These are phyloP conservation scores for Drosophila kanekoi DNA, from an alignment of 2,888 invertebrate species.

Conservation along the genomic window DNA sequence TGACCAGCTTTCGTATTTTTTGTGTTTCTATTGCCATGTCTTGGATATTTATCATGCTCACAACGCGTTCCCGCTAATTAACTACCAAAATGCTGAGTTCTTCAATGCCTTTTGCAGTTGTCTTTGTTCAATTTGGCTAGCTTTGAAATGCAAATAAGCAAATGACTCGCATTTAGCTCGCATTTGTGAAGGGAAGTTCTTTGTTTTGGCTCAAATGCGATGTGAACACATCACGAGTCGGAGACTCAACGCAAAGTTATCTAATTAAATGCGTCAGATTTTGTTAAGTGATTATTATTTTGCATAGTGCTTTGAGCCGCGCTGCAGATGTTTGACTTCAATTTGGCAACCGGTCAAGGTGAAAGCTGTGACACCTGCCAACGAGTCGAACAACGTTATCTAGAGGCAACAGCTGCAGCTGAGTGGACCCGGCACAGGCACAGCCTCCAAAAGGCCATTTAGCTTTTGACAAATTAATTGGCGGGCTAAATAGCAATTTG, in stretches of 20 bases:
- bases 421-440: constrained; percentile 23
- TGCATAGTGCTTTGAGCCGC: constrained; percentile 42
- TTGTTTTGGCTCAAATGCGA: constrained; percentile 49
- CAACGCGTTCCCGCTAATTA: constrained; percentile 67
- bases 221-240: constrained; percentile 32
- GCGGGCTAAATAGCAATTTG: constrained; percentile 71
- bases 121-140: constrained; percentile 62
- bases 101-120: constrained; percentile 57
- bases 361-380: constrained; percentile 81
- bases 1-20: constrained; percentile 40
- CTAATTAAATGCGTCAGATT: constrained; percentile 60
- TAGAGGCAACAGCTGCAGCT: constrained; percentile 10
- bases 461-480: constrained; percentile 78
- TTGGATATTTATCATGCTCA: constrained; percentile 54
- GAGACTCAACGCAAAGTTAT: constrained; percentile 23
- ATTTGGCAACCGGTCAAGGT: constrained; percentile 79
- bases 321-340: constrained; percentile 24
- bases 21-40: constrained; percentile 30
- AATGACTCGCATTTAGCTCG: constrained; percentile 33
- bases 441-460: constrained; percentile 33
- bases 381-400: constrained; percentile 44
- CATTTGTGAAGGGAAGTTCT: constrained; percentile 76
- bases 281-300: constrained; percentile 47
- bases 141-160: constrained; percentile 73
- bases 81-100: constrained; percentile 48